These are phyloP conservation scores for Copidosoma floridanum DNA, from an alignment of 1,140 invertebrate species.

Conservation along the genomic window DNA sequence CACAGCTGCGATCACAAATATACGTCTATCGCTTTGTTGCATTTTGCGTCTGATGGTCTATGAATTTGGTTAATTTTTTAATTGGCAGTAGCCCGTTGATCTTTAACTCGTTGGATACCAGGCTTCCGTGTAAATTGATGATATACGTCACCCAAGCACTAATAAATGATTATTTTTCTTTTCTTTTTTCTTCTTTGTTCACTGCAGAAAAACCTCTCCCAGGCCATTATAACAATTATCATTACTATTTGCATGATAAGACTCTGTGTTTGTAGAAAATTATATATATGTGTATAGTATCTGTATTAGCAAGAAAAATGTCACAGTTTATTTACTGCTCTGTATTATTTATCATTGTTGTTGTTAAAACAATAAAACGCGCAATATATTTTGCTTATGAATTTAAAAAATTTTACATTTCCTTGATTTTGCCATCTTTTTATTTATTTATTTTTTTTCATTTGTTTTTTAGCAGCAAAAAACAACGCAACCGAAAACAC, in stretches of 20 bases:
- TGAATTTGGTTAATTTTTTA: not conserved
- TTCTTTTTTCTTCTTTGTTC: too few relatives aligned
- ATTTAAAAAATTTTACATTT: too few relatives aligned
- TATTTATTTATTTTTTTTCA: too few relatives aligned
- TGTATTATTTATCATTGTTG: slow-evolving; percentile 32
- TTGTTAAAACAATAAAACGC: too few relatives aligned
- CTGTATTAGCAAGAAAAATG: slow-evolving; percentile 49
- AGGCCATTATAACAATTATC: too few relatives aligned
- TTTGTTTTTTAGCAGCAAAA: too few relatives aligned
- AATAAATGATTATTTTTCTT: slow-evolving; percentile 27
- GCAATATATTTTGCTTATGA: too few relatives aligned
- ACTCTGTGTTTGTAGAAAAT: slow-evolving; percentile 57
- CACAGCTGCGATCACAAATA: not conserved
- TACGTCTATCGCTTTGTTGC: not conserved
- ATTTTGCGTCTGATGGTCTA: too few relatives aligned
- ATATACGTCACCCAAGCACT: slow-evolving; percentile 52
- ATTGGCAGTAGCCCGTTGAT: not conserved
- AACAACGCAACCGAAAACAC: too few relatives aligned
- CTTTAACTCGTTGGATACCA: not conserved
- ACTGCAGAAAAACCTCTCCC: slow-evolving; percentile 49
- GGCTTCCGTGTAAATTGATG: not conserved
- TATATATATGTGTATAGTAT: slow-evolving; percentile 53
- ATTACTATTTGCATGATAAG: slow-evolving; percentile 57
- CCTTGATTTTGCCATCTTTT: too few relatives aligned
- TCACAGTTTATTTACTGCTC: slow-evolving; percentile 31